Conservation (phyloP, 2,113 vertebrate species). For the Solenodon paradoxus region DNA sequence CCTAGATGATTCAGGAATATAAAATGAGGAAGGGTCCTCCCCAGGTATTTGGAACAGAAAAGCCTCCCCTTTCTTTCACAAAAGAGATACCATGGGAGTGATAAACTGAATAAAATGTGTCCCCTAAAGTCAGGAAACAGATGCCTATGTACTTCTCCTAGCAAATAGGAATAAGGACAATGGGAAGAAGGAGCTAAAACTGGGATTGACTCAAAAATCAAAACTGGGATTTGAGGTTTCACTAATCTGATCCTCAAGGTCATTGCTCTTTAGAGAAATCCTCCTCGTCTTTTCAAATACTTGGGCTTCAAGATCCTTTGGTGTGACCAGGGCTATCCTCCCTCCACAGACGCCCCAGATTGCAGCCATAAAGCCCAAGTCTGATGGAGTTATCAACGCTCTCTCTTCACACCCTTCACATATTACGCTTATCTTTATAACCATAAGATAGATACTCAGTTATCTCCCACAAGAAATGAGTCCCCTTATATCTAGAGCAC, state of each 20-base stretch:
- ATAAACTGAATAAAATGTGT: neutral
- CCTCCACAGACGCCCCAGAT: no score
- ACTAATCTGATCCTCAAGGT: neutral
- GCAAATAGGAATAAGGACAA: neutral
- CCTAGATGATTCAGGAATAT: neutral
- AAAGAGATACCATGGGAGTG: neutral
- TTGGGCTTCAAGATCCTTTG: accelerated
- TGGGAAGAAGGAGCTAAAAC: neutral
- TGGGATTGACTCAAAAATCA: neutral
- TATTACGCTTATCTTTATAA: neutral
- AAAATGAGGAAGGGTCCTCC: slow-evolving; percentile 9
- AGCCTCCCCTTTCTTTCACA: neutral
- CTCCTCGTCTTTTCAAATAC: neutral
- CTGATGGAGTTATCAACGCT: neutral
- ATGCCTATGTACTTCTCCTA: neutral
- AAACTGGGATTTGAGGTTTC: neutral
- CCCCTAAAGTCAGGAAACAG: neutral
- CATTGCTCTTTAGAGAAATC: neutral
- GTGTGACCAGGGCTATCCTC: neutral
- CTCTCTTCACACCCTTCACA: neutral
- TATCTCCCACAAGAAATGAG: neutral
- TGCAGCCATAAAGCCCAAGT: neutral
- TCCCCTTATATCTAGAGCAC: neutral
- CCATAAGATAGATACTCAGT: neutral
- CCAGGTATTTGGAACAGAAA: neutral